Evolutionary conservation across 2,113 vertebrate genomes (phyloP).

Genomic region (Leucoraja erinaceus): DNA sequence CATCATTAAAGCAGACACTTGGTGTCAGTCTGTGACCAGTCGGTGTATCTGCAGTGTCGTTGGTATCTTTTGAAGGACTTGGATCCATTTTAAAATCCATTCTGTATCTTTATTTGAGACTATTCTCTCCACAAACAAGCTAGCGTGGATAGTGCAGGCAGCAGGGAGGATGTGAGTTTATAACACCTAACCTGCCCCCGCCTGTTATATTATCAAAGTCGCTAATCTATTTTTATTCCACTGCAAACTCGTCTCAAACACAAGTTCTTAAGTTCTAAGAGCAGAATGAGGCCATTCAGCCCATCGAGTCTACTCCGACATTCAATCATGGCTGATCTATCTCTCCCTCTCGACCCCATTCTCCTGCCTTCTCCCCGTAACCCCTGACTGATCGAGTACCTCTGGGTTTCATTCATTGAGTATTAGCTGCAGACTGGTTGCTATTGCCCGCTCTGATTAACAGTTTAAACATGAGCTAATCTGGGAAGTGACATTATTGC

Average conservation of each 20-base stretch:
- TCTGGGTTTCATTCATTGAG: not conserved
- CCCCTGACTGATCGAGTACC: too few species aligned
- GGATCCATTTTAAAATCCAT: not conserved
- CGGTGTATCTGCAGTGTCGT: not conserved
- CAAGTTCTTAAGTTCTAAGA: too few species aligned
- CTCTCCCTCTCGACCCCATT: too few species aligned
- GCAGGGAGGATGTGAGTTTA: not conserved
- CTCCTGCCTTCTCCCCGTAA: too few species aligned
- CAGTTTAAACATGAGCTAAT: conserved; percentile 17
- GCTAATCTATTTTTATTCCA: not conserved
- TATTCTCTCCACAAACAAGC: not conserved
- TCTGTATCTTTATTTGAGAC: not conserved
- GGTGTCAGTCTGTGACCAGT: not conserved
- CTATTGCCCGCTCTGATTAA: not conserved
- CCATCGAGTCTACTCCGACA: too few species aligned
- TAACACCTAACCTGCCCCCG: not conserved
- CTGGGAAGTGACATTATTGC: not conserved
- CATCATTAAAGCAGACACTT: not conserved
- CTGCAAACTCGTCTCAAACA: not conserved
- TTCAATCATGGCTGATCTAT: too few species aligned
- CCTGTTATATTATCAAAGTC: not conserved
- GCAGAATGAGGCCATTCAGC: too few species aligned
- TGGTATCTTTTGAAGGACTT: not conserved
- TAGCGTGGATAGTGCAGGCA: not conserved
- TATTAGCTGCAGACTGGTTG: not conserved